Base-by-base conservation (phyloP, 2,888 invertebrate species). In the Malthinus flaveolus region DNA sequence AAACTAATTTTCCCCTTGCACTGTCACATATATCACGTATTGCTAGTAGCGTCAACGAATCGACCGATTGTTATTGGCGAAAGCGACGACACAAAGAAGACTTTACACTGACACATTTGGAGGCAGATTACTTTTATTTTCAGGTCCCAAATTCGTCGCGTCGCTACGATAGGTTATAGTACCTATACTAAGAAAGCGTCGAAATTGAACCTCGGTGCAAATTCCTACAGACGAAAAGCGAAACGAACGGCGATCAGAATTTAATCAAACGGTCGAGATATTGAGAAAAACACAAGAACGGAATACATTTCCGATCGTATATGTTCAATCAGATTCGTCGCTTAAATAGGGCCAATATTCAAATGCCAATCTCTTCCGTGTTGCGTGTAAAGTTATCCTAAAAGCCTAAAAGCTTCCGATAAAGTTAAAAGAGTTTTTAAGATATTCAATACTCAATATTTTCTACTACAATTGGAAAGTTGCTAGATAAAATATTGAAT, bases 61-160 rank as follows among this genome's bases (percentile, higher is more conserved):
- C 69, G 73, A 42, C 71, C 72, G 75, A 72, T 74, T 73, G 74
- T 74, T 76, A 76, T 76, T 77, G 76, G 74, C 72, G 71, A 71
- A 69, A 68, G 68, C 69, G 70, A 73, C 74, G 76, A 76, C 75
- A 77, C 78, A 78, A 78, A 78, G 78, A 77, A 78, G 78, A 78
- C 77, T 79, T 79, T 78, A 78, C 77, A 73, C 72, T 78, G 79
- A 78, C 79, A 79, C 78, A 78, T 78, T 78, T 78, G 77, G 73
- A 77, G 75, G 75, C 74, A 74, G 79, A 79, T 79, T 78, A 79
- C 78, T 79, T 78, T 79, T 79, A 78, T 78, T 79, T 75, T 74
- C 75, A 64, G 64, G 65, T 66, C 65, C 65, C 66, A 68, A 67
- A 68, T 70, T 68, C 70, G 67, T 67, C 65, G 67, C 63, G 66